A percentile compares a stretch with the other conserved stretches of the same genome.
Evolutionary conservation across 2,113 vertebrate genomes (phyloP).

Genomic region (Danio rerio): DNA sequence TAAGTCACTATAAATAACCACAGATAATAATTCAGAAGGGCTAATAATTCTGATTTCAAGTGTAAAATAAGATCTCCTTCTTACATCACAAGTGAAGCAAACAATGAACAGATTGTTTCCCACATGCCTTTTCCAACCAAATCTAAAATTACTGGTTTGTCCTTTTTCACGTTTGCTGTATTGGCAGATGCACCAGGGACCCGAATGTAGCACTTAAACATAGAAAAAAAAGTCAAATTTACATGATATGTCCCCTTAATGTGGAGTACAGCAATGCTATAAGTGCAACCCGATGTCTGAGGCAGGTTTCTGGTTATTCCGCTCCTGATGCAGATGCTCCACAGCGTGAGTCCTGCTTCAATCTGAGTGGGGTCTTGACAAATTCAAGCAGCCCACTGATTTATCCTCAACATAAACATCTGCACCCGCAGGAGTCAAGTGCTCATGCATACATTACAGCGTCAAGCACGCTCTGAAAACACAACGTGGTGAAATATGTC

Average conservation of each 20-base stretch:
- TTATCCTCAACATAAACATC: slow-evolving; percentile 32
- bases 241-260: background rate
- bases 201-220: too few relatives aligned
- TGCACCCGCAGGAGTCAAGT: background rate
- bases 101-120: too few relatives aligned
- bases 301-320: background rate
- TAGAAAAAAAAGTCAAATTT: too few relatives aligned
- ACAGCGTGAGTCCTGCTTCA: slow-evolving; percentile 29
- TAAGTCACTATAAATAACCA: too few relatives aligned
- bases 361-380: background rate
- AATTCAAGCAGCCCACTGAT: slow-evolving; percentile 40
- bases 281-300: background rate
- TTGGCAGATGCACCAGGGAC: too few relatives aligned
- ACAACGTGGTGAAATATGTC: background rate
- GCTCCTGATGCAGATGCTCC: background rate
- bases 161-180: too few relatives aligned
- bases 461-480: background rate
- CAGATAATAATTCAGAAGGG: too few relatives aligned
- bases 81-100: too few relatives aligned
- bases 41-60: too few relatives aligned
- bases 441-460: slow-evolving; percentile 32
- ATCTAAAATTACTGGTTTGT: too few relatives aligned
- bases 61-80: too few relatives aligned
- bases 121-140: too few relatives aligned
- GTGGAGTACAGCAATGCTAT: background rate